A percentile compares a stretch with the other conserved stretches of the same genome.
Conservation (phyloP, 2,888 invertebrate genomes). For the Chrysodeixis includens region DNA sequence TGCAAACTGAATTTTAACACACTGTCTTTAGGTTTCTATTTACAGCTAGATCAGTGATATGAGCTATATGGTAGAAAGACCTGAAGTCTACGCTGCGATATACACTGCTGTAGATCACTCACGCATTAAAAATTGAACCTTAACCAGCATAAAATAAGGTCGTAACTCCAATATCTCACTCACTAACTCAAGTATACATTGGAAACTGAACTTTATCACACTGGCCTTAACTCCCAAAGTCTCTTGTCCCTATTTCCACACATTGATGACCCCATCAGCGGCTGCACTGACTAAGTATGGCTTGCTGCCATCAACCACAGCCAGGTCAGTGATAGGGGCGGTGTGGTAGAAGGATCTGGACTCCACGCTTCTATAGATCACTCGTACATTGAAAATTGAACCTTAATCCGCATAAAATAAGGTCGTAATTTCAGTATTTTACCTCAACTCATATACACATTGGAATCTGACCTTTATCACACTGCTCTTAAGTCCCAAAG, state of each 20-base stretch:
- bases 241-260: conserved; percentile 95
- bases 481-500: not conserved
- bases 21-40: not conserved
- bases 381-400: not conserved
- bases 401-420: not conserved
- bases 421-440: too few relatives aligned
- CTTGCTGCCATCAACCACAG: conserved; percentile 93
- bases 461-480: not conserved
- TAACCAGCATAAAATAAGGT: not conserved
- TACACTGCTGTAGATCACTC: conserved; percentile 73
- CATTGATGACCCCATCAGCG: conserved; percentile 98
- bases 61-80: conserved; percentile 90
- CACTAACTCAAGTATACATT: not conserved
- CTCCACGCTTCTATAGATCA: conserved; percentile 83
- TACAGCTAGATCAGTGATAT: conserved; percentile 96
- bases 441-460: not conserved
- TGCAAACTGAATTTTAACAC: too few relatives aligned
- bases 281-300: conserved; percentile 95
- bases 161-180: too few relatives aligned
- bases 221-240: not conserved
- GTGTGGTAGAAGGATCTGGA: conserved; percentile 86
- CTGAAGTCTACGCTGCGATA: conserved; percentile 75
- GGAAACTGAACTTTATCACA: not conserved
- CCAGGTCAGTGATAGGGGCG: conserved; percentile 95
- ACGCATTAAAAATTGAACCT: not conserved